phyloP scores from a whole-genome alignment of 35 echinoderm and acorn worm species.

The Lytechinus variegatus region DNA sequence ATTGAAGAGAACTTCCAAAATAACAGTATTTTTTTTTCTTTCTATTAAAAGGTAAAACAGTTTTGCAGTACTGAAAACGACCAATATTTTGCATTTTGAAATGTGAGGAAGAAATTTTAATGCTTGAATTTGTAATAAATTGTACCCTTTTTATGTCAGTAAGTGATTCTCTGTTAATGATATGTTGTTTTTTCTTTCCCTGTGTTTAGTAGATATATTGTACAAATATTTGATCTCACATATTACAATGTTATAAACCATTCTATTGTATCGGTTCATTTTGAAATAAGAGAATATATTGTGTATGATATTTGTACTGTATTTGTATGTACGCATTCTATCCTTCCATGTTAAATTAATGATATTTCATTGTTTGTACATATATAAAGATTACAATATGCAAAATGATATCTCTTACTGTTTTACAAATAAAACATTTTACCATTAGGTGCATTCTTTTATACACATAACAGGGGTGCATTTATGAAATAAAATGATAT shows the following conservation, averaged over 20 bases:
- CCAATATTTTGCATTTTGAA: neutral
- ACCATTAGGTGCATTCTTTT: neutral
- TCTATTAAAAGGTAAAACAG: neutral
- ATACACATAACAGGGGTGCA: neutral
- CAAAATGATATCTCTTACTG: conserved; percentile 3
- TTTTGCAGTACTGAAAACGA: neutral
- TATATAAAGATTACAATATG: neutral
- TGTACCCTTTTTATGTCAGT: neutral
- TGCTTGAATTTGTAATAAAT: neutral
- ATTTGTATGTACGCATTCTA: neutral
- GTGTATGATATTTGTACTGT: neutral
- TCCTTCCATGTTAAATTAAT: neutral
- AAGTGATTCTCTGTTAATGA: neutral
- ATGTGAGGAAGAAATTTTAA: neutral
- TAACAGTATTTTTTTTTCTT: conserved; percentile 4
- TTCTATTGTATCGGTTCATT: neutral
- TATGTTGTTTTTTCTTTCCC: neutral
- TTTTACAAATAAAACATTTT: neutral
- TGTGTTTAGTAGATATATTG: neutral
- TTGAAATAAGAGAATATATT: neutral
- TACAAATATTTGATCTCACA: neutral
- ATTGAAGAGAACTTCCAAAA: neutral
- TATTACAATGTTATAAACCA: neutral
- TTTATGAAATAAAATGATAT: neutral
- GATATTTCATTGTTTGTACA: conserved; percentile 14